phyloP scores from a whole-genome alignment of 2,797 vertebrate genomes.

The Triplophysa bombifrons region DNA sequence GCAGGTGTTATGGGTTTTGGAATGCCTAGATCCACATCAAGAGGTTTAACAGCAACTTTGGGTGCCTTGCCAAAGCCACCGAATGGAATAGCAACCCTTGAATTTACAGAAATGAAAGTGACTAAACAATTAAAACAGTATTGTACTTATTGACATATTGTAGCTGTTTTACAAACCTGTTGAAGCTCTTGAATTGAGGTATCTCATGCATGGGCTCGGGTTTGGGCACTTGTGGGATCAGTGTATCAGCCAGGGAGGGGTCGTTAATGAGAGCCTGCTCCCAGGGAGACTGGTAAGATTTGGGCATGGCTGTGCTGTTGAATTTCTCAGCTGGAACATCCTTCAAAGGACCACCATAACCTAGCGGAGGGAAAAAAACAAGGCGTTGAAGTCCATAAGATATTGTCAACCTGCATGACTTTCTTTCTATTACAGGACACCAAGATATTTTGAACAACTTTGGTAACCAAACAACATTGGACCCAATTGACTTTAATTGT shows the following conservation, averaged over 20 bases:
- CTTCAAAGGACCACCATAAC: conserved; percentile 90
- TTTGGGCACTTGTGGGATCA: conserved; percentile 77
- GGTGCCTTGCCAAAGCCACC: conserved; percentile 89
- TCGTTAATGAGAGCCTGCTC: conserved; percentile 86
- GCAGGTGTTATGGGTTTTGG: conserved; percentile 74
- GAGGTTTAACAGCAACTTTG: conserved; percentile 77
- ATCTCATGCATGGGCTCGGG: conserved; percentile 78
- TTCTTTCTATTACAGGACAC: too few species aligned
- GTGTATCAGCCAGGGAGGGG: conserved; percentile 81
- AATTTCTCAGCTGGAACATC: conserved; percentile 92
- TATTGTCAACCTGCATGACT: too few species aligned
- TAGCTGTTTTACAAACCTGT: conserved; percentile 81
- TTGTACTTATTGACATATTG: background rate
- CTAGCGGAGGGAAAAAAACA: conserved; percentile 63
- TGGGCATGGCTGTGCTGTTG: conserved; percentile 90
- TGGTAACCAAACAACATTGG: too few species aligned
- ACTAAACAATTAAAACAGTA: background rate
- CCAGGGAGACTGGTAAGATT: conserved; percentile 95
- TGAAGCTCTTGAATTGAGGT: conserved; percentile 93
- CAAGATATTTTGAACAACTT: too few species aligned
- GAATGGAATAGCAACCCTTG: conserved; percentile 93
- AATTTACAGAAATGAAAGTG: conserved; percentile 47
- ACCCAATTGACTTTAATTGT: too few species aligned
- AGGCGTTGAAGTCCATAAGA: background rate
- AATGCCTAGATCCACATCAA: conserved; percentile 77